Base-by-base conservation (phyloP, 2,797 vertebrate species). In the Pagetopsis macropterus region DNA sequence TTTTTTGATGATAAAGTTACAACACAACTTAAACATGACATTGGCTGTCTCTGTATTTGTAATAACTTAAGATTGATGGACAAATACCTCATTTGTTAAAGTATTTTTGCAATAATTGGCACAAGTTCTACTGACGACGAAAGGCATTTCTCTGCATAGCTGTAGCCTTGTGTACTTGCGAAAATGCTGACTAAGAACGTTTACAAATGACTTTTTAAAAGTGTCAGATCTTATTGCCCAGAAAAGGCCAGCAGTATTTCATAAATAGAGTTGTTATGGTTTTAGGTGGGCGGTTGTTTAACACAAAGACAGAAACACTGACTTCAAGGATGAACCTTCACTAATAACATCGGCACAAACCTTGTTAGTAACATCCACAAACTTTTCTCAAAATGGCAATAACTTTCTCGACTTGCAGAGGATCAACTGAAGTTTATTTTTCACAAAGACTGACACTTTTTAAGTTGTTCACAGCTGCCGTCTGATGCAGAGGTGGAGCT, bases 111-210 rank as follows among this genome's bases (percentile, higher is more conserved):
- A 56, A 46, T 12, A 66, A 69, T 75, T 15, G 19, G 78, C 71
- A 54, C 0, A 14, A 69, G 55, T 77, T 68, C 69, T 81, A 80
- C 65, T 82, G 76, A 87, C 75, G 72, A 87, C 72, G 71, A 87
- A 78, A 88, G 40, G 73, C 74, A 87, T 86, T 80, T 81, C 73
- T 89, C 82, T 88, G 85, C 87, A 79, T 51, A 60, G 79, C 74
- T 75, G 71, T 76, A 84, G 75, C 79, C 60, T 43, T 58, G 46
- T 72, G 78, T 76, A 61, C 76, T 71, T 50, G 45, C 16, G 78
- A 65, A 88, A 78, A 61, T 79, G 80, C 84, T 71, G 16, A 75
- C 55, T 12, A 56, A 72, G 91, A 85, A 87, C 61, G 55, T 68
- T 78, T 78, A 74, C 82, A 86, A 88, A 90, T 76, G 46, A 82